Conservation (phyloP, 1,140 invertebrate genomes). For the Drosophila sucinea region DNA sequence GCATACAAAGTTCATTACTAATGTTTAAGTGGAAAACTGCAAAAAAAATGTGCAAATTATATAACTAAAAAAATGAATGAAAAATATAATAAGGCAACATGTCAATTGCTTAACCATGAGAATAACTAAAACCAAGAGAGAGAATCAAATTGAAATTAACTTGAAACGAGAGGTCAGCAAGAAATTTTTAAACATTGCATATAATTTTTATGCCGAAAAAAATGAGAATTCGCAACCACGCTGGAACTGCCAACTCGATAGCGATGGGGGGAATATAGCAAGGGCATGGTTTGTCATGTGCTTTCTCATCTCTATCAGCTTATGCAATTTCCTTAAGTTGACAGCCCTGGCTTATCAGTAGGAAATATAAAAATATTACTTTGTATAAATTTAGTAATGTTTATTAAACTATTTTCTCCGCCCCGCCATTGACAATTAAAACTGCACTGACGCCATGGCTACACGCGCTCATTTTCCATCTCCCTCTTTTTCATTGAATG, state of each 20-base stretch:
- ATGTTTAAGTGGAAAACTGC: constrained; percentile 2
- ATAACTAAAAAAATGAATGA: constrained; percentile 52
- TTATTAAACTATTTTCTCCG: background rate
- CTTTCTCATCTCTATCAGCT: constrained; percentile 13
- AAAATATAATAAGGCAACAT: background rate
- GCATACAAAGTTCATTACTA: constrained; percentile 8
- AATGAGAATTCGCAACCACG: constrained; percentile 42
- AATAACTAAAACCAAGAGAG: constrained; percentile 13
- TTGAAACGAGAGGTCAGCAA: background rate
- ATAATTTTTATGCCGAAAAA: background rate
- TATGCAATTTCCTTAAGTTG: constrained; percentile 50
- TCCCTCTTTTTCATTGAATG: constrained; percentile 11
- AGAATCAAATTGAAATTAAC: background rate
- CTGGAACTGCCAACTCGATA: constrained; percentile 54
- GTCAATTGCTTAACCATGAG: background rate
- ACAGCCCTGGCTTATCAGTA: constrained; percentile 15
- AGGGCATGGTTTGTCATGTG: constrained; percentile 10
- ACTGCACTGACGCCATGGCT: background rate
- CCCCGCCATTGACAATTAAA: background rate
- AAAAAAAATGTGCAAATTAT: constrained; percentile 48
- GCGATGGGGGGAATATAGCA: constrained; percentile 4
- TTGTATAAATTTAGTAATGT: background rate
- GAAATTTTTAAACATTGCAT: constrained; percentile 22
- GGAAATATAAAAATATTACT: background rate
- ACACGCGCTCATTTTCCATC: background rate